Evolutionary conservation across 2,113 vertebrate genomes (phyloP).

Genomic region (Aphelocoma coerulescens): DNA sequence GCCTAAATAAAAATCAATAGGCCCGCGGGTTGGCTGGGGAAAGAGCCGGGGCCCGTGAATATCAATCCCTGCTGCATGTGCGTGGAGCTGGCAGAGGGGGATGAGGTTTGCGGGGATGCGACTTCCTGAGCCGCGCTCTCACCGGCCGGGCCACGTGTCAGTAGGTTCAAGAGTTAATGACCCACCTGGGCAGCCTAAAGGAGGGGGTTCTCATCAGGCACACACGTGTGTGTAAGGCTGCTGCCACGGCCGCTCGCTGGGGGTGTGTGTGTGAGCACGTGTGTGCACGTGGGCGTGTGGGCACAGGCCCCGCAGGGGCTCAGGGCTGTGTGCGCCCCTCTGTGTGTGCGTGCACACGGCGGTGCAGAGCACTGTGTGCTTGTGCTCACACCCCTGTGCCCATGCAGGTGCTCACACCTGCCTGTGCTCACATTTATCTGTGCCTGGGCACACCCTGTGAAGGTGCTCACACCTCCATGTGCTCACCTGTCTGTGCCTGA

Average conservation of each 20-base stretch:
- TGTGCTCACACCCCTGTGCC: background rate
- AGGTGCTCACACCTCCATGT: background rate
- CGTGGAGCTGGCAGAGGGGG: background rate
- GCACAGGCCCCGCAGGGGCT: fast-evolving
- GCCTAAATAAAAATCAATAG: constrained; percentile 80
- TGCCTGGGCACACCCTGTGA: background rate
- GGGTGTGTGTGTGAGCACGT: fast-evolving
- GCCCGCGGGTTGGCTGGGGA: constrained; percentile 62
- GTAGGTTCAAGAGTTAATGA: background rate
- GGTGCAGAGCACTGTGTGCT: background rate
- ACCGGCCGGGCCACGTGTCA: fast-evolving
- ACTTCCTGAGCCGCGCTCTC: background rate
- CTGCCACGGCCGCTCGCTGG: background rate
- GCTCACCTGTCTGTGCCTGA: background rate
- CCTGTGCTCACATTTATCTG: background rate
- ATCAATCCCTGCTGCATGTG: background rate
- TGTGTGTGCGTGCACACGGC: fast-evolving
- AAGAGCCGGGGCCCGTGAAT: constrained; percentile 16
- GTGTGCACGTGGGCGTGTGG: fast-evolving
- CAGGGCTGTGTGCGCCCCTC: fast-evolving
- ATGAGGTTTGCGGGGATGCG: fast-evolving
- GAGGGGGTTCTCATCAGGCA: background rate
- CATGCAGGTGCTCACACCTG: background rate
- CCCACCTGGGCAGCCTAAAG: background rate
- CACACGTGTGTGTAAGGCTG: fast-evolving